phyloP scores from a whole-genome alignment of 2,888 invertebrate species.

The Lottia scabra region DNA sequence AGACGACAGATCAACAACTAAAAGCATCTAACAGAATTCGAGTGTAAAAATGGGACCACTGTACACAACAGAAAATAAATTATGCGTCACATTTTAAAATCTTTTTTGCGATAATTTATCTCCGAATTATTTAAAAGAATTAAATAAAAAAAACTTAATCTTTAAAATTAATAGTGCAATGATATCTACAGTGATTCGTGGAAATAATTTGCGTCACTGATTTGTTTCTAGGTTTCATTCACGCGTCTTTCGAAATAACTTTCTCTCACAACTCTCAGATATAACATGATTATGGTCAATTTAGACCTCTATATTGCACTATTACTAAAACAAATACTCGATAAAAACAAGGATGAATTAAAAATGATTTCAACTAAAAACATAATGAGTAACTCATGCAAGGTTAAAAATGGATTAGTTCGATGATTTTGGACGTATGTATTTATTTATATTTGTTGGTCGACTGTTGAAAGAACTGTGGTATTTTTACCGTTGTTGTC shows the following conservation, averaged over 20 bases:
- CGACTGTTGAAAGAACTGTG: conserved; percentile 46
- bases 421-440: not conserved
- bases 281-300: not conserved
- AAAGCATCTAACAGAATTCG: not conserved
- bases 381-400: no score
- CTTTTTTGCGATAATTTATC: not conserved
- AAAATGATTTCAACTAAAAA: no score
- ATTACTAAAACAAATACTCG: not conserved
- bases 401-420: no score
- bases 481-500: conserved; percentile 21
- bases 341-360: no score
- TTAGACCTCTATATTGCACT: not conserved
- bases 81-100: not conserved
- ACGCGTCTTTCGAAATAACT: not conserved
- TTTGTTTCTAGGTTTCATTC: not conserved
- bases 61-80: not conserved
- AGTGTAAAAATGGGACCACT: not conserved
- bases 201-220: not conserved
- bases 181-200: not conserved
- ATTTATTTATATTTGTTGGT: not conserved
- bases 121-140: not conserved
- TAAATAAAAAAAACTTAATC: conserved; percentile 6
- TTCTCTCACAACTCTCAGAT: not conserved
- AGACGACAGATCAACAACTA: not conserved
- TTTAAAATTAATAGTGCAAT: conserved; percentile 2